Evolutionary conservation across 2,888 invertebrate genomes (phyloP).

Genomic region (Amphipyra tragopoginis): DNA sequence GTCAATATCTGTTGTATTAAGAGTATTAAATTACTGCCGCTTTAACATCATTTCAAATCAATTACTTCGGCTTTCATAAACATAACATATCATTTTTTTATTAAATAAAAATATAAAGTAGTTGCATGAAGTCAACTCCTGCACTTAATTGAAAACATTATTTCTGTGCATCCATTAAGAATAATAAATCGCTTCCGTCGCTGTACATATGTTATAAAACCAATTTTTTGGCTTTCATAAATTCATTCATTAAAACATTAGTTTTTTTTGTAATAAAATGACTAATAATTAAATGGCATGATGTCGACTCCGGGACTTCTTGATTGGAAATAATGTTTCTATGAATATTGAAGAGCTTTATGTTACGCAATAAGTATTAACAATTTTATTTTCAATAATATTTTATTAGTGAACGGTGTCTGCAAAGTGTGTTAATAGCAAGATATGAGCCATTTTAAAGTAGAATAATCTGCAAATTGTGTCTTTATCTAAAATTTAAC

Average conservation of each 20-base stretch:
- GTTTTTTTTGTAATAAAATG: slow-evolving; percentile 6
- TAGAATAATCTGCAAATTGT: slow-evolving; percentile 15
- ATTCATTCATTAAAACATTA: slow-evolving; percentile 1
- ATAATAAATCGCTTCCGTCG: background rate
- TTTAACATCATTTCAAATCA: slow-evolving; percentile 20
- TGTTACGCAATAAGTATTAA: slow-evolving; percentile 26
- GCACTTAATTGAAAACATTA: background rate
- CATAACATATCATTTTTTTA: slow-evolving; percentile 4
- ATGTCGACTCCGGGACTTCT: slow-evolving; percentile 14
- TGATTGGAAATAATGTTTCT: slow-evolving; percentile 34
- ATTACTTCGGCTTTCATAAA: slow-evolving; percentile 26
- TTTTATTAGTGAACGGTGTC: slow-evolving; percentile 26
- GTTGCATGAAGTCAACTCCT: slow-evolving; percentile 3
- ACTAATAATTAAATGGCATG: background rate
- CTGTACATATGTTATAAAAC: slow-evolving; percentile 1
- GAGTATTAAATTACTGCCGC: slow-evolving; percentile 35
- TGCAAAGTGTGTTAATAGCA: slow-evolving; percentile 24
- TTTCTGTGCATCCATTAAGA: background rate
- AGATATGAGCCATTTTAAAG: slow-evolving; percentile 14
- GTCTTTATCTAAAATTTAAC: slow-evolving; percentile 9
- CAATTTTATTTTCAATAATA: slow-evolving; percentile 32
- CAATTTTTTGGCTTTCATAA: slow-evolving; percentile 25
- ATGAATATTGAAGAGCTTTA: slow-evolving; percentile 34
- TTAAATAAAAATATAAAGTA: background rate
- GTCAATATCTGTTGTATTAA: slow-evolving; percentile 40